Conservation (phyloP, 2,113 vertebrate genomes). For the Columbina picui region DNA sequence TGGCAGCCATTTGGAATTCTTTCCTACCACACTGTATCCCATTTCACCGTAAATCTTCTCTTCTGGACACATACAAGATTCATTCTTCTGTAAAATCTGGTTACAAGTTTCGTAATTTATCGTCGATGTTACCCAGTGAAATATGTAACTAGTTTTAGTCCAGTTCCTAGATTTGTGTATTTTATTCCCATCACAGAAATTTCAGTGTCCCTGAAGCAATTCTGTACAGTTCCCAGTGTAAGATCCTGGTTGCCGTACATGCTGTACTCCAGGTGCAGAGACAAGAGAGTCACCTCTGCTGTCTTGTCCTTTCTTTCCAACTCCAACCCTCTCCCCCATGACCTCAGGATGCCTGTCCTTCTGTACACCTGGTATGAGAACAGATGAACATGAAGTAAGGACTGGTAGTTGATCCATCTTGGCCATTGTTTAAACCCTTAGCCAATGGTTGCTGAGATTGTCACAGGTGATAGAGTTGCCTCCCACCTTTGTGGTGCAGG, state of each 20-base stretch:
- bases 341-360: not conserved
- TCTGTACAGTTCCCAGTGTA: fast-evolving
- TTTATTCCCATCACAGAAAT: not conserved
- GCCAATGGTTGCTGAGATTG: not conserved
- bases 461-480: not conserved
- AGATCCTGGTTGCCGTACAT: not conserved
- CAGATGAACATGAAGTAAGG: not conserved
- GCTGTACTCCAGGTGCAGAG: not conserved
- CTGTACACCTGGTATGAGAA: not conserved
- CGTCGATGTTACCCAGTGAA: not conserved
- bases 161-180: not conserved
- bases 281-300: not conserved
- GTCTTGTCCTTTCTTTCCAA: not conserved
- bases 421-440: not conserved
- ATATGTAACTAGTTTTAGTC: not conserved
- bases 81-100: conserved; percentile 18
- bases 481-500: not conserved
- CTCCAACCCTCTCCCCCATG: not conserved
- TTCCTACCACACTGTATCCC: conserved; percentile 29
- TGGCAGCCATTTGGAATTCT: conserved; percentile 39
- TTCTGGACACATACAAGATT: conserved; percentile 11
- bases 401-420: not conserved
- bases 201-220: not conserved
- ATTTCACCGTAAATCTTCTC: conserved; percentile 46
- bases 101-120: conserved; percentile 21